A percentile compares a stretch with the other conserved stretches of the same genome.
phyloP scores from a whole-genome alignment of 2,888 invertebrate species.

The Stenodera caucasica region DNA sequence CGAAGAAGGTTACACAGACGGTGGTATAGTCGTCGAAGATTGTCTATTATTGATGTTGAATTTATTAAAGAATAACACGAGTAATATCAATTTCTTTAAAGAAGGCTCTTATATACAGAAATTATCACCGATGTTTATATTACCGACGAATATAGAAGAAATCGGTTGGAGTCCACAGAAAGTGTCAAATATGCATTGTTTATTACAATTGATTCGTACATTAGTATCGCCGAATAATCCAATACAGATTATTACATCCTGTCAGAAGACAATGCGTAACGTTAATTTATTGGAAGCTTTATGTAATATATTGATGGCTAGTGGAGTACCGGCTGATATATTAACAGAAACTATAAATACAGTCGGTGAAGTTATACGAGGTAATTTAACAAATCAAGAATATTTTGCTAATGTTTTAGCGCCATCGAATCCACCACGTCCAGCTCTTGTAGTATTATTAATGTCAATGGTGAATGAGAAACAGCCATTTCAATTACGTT shows the following conservation, averaged over 20 bases:
- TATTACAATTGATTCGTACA: slow-evolving; percentile 86
- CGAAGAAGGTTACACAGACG: slow-evolving; percentile 75
- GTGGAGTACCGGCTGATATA: slow-evolving; percentile 95
- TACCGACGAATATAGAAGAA: slow-evolving; percentile 72
- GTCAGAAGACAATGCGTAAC: slow-evolving; percentile 87
- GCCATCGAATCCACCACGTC: slow-evolving; percentile 90
- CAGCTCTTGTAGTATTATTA: slow-evolving; percentile 89
- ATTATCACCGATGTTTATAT: slow-evolving; percentile 83
- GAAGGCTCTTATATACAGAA: slow-evolving; percentile 96
- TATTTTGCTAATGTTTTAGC: slow-evolving; percentile 88
- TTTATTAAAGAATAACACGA: slow-evolving; percentile 90
- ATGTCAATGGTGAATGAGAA: slow-evolving; percentile 99
- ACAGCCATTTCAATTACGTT: slow-evolving; percentile 85
- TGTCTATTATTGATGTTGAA: slow-evolving; percentile 92
- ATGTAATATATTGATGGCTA: slow-evolving; percentile 91
- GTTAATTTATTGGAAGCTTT: slow-evolving; percentile 80
- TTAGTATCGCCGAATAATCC: slow-evolving; percentile 94
- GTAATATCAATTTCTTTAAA: slow-evolving; percentile 98
- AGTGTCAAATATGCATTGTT: slow-evolving; percentile 90
- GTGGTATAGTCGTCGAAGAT: slow-evolving; percentile 98
- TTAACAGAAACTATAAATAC: slow-evolving; percentile 95
- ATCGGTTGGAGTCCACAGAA: slow-evolving; percentile 91
- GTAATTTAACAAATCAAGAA: slow-evolving; percentile 88
- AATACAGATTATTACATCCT: slow-evolving; percentile 73
- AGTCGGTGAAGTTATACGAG: slow-evolving; percentile 88